phyloP scores from a whole-genome alignment of 92 coral and sea anemone species.

The Diadumene lineata region DNA sequence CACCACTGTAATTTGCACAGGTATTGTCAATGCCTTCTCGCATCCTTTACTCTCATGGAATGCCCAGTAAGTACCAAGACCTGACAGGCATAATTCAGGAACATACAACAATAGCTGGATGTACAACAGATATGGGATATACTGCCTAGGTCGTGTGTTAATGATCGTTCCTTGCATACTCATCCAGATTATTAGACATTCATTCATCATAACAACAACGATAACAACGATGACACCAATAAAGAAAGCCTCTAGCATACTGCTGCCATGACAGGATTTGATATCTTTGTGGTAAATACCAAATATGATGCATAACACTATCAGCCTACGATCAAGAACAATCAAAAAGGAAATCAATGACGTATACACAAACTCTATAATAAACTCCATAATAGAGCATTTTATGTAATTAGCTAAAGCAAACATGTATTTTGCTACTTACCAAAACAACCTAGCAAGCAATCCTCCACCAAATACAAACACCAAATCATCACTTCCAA shows the following conservation, averaged over 20 bases:
- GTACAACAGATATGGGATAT: slow-evolving; percentile 70
- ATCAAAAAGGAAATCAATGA: too few relatives aligned
- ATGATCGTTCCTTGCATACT: slow-evolving; percentile 90
- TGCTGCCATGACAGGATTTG: slow-evolving; percentile 56
- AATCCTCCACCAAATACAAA: slow-evolving; percentile 87
- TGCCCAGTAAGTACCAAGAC: slow-evolving; percentile 89
- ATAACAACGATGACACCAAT: slow-evolving; percentile 73
- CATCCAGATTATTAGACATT: slow-evolving; percentile 68
- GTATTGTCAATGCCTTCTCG: slow-evolving; percentile 57
- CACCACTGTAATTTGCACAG: slow-evolving; percentile 76
- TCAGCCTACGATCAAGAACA: slow-evolving; percentile 73
- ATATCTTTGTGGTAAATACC: slow-evolving; percentile 75
- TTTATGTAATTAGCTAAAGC: too few relatives aligned
- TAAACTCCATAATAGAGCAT: too few relatives aligned
- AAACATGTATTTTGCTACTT: too few relatives aligned
- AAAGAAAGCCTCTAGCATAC: slow-evolving; percentile 68
- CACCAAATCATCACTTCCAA: slow-evolving; percentile 94
- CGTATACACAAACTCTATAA: too few relatives aligned
- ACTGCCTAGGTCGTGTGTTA: slow-evolving; percentile 68
- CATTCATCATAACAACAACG: slow-evolving; percentile 63
- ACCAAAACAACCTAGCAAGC: slow-evolving; percentile 74
- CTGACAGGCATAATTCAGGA: slow-evolving; percentile 76
- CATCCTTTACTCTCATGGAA: slow-evolving; percentile 67
- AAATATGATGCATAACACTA: slow-evolving; percentile 59
- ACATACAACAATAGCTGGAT: slow-evolving; percentile 66